These are phyloP conservation scores for Drosophila jambulina DNA, from an alignment of 1,140 invertebrate species.

Conservation along the genomic window DNA sequence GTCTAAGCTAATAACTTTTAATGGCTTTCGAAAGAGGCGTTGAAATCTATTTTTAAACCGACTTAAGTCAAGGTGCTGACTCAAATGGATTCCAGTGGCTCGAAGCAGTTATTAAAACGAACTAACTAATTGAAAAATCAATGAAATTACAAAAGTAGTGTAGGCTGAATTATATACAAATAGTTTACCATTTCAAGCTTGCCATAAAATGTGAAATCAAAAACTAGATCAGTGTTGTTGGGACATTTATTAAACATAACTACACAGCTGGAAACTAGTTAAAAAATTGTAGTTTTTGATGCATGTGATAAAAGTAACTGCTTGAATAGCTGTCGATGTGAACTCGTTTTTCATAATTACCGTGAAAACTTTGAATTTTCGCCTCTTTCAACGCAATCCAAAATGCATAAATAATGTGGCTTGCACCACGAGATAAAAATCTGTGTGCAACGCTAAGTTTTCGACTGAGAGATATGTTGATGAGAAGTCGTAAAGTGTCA, in stretches of 20 bases:
- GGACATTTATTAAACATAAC: slow-evolving; percentile 5
- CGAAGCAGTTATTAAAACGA: neutral
- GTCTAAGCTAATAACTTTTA: neutral
- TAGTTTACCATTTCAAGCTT: neutral
- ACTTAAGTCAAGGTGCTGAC: slow-evolving; percentile 3
- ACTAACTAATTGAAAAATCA: neutral
- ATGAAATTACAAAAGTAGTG: neutral
- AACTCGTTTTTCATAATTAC: slow-evolving; percentile 33
- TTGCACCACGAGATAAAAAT: slow-evolving; percentile 24
- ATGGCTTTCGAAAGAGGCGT: neutral
- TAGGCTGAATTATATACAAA: neutral
- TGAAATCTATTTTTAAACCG: neutral
- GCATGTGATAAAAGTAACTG: slow-evolving; percentile 2
- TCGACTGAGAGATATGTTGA: slow-evolving; percentile 18
- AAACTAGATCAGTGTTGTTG: slow-evolving; percentile 6
- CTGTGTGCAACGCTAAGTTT: neutral
- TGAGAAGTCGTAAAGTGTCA: slow-evolving; percentile 8
- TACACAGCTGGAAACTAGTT: neutral
- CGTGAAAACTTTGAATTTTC: slow-evolving; percentile 9
- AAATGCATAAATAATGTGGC: slow-evolving; percentile 14
- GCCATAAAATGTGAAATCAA: slow-evolving; percentile 7
- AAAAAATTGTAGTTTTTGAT: neutral
- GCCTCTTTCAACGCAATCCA: neutral
- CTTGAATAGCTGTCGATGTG: slow-evolving; percentile 9
- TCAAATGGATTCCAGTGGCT: neutral